Evolutionary conservation across 2,797 vertebrate genomes (phyloP), one percentile per base, ranked within the genome.

Genomic region (Limosa lapponica): DNA sequence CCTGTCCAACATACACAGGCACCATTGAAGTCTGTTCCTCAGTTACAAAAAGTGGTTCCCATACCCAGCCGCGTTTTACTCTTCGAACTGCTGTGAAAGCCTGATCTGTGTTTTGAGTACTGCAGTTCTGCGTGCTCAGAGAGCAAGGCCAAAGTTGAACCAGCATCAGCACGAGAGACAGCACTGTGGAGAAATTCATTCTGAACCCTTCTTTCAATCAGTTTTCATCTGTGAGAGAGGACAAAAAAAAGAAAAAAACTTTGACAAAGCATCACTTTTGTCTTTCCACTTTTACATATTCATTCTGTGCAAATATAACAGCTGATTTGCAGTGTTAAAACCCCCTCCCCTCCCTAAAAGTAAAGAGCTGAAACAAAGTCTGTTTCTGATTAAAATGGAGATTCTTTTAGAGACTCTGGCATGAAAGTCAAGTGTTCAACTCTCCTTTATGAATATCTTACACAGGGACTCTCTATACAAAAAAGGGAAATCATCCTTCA

Each of bases 1-100:
- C 99, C 99, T 98, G 98, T 94, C 99, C 99, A 95, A 99, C 97
- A 89, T 98, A 97, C 23, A 98, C 96, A 62, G 97, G 98, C 78
- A 91, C 92, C 11, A 88, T 95, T 8, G 77, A 62, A 49, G 86
- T 95, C 97, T 99, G 98, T 94, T 99, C 99, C 96, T 99, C 99
- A 1, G 97, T 98, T 71, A 98, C 99, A 97, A 98, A 98, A 94
- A 99, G 93, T 78, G 98, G 98, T 54, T 98, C 99, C 99, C 99
- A 99, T 87, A 99, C 96, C 99, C 99, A 99, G 84, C 96, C 97
- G 87, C 99, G 98, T 97, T 98, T 98, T 65, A 89, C 64, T 96
- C 97, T 97, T 67, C 4, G 55, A 54, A 34, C 54, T 71, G 62
- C 46, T 58, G 15, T 28, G 55, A 17, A 41, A 51, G 71, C 8